Base-by-base conservation (phyloP, 2,888 invertebrate species). In the Gerris lacustris region DNA sequence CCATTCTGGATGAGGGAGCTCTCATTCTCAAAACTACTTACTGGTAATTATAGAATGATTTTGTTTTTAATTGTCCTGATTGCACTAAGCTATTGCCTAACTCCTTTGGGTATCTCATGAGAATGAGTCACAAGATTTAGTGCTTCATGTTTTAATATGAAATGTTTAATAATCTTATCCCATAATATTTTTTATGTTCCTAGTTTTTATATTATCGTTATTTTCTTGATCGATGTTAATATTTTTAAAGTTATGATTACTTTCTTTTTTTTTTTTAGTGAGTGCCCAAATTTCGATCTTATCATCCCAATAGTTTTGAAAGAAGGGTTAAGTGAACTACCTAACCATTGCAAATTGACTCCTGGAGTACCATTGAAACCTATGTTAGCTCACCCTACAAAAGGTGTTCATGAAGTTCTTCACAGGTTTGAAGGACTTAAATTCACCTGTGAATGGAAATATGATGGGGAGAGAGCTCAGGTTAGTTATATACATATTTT, bases 401-500 rank as follows among this genome's bases (percentile, higher is more conserved):
- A 91, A 80, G 96, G 96, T 5, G 91, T 98, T 1, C 86, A 88
- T 74, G 96, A 96, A 80, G 91, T 97, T 6, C 81, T 97, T 70
- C 85, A 87, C 72, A 85, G 94, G 77, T 94, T 94, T 81, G 92
- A 93, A 72, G 88, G 89, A 15, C 84, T 90, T 74, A 86, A 88
- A 77, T 98, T 99, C 80, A 97, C 97, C 0, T 98, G 98, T 80
- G 99, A 99, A 82, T 99, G 91, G 88, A 99, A 99, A 81, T 99
- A 99, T 80, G 99, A 99, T 81, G 99, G 99, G 0, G 99, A 99
- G 84, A 85, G 99, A 77, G 98, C 97, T 0, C 98, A 96, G 85
- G 88, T 92, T 69, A 64, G 62, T 62, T 62, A 15, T 62, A 31
- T 31, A 44, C 15, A 63, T 15, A 45, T 47, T 47, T 68, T 43